phyloP scores from a whole-genome alignment of 2,113 vertebrate species.

The Mormyrus iriodes region DNA sequence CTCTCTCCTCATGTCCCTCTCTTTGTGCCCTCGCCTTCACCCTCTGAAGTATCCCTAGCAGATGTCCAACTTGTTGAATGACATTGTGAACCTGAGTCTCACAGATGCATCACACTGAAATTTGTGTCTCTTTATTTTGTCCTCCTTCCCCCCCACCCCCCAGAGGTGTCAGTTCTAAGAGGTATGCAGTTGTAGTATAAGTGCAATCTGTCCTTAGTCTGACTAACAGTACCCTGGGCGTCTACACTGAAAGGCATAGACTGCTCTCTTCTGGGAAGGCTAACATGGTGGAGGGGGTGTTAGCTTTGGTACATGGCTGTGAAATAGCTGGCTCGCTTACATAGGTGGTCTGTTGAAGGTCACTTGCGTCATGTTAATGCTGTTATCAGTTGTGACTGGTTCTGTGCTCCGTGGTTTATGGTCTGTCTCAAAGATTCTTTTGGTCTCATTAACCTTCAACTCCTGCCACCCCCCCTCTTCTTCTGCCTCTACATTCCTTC shows the following conservation, averaged over 20 bases:
- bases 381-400: neutral
- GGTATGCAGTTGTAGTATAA: constrained; percentile 29
- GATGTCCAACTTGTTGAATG: neutral
- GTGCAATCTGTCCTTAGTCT: neutral
- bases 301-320: neutral
- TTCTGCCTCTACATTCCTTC: neutral
- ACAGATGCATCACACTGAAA: constrained; percentile 33
- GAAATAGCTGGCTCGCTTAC: neutral
- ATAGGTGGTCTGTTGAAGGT: neutral
- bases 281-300: neutral
- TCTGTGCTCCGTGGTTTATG: neutral
- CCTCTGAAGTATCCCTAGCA: neutral
- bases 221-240: neutral
- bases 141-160: neutral
- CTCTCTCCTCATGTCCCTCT: neutral
- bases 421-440: neutral
- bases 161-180: constrained; percentile 38
- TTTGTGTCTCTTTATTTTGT: constrained; percentile 29
- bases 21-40: neutral
- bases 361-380: neutral
- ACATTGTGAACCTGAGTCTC: neutral
- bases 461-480: neutral
- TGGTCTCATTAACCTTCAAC: neutral
- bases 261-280: neutral
- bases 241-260: neutral